Evolutionary conservation across 2,113 vertebrate genomes (phyloP).

Genomic region (Anguilla japonica): DNA sequence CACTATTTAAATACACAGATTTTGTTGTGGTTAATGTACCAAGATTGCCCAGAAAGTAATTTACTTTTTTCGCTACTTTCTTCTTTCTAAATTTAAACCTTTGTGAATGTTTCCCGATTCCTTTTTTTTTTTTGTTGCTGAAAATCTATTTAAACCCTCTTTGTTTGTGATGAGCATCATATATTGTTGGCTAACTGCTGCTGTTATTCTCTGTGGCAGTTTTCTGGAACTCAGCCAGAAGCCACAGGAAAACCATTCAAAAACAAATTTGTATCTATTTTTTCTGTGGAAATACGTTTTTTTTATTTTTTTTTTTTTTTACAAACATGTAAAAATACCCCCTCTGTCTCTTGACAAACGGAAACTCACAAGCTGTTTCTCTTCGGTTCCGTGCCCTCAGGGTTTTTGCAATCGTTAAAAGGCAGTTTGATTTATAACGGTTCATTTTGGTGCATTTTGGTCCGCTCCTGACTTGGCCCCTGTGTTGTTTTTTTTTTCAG

Average conservation of each 20-base stretch:
- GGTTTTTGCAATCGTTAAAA: not conserved
- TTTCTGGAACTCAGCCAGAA: not conserved
- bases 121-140: not conserved
- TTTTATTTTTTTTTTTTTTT: not conserved
- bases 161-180: not conserved
- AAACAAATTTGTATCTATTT: not conserved
- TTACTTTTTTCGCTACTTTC: not conserved
- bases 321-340: not conserved
- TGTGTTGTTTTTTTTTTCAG: constrained; percentile 57
- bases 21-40: not conserved
- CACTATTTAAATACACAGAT: not conserved
- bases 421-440: not conserved
- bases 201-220: not conserved
- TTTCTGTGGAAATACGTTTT: not conserved
- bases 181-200: not conserved
- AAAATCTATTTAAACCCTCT: not conserved
- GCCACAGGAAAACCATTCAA: not conserved
- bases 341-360: not conserved
- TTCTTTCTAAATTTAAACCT: not conserved
- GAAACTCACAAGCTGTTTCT: not conserved
- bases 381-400: not conserved
- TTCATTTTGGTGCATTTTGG: not conserved
- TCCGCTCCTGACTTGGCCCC: not conserved
- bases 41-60: not conserved
- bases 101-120: not conserved